Percentiles rank a stretch among this genome's conserved stretches.
These are phyloP conservation scores for Cephalopachus bancanus DNA, from an alignment of 2,797 vertebrate species.

Conservation along the genomic window DNA sequence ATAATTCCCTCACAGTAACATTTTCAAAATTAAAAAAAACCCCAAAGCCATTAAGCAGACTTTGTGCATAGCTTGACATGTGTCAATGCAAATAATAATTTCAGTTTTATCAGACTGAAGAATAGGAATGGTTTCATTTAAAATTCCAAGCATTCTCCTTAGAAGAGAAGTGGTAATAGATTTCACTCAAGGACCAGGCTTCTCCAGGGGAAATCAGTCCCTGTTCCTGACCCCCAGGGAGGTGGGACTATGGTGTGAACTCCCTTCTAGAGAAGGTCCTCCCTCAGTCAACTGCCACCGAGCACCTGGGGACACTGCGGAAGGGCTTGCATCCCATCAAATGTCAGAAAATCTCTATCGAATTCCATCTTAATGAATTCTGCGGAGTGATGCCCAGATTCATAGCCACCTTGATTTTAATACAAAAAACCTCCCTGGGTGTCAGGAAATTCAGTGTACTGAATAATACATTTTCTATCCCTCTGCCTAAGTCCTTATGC, in stretches of 20 bases:
- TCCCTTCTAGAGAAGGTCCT: background rate
- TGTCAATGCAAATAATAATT: background rate
- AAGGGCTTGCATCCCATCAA: background rate
- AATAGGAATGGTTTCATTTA: background rate
- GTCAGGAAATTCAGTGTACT: background rate
- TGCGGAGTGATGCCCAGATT: background rate
- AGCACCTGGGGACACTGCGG: accelerated
- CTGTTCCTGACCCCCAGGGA: background rate
- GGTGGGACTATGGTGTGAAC: accelerated
- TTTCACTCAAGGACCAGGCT: background rate
- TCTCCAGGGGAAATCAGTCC: accelerated
- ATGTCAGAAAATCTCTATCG: accelerated
- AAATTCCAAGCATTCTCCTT: background rate
- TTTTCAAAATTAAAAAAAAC: slow-evolving; percentile 41
- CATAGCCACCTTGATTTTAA: background rate
- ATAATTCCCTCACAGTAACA: background rate
- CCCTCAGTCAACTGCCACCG: background rate
- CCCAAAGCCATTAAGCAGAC: background rate
- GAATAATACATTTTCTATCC: background rate
- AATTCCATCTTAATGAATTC: background rate
- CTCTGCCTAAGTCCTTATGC: background rate
- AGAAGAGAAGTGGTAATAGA: background rate
- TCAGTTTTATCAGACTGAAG: background rate
- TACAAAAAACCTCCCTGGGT: background rate
- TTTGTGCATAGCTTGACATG: background rate